These are phyloP conservation scores for Drosophila hamatofila DNA, from an alignment of 2,888 invertebrate genomes.

Conservation along the genomic window DNA sequence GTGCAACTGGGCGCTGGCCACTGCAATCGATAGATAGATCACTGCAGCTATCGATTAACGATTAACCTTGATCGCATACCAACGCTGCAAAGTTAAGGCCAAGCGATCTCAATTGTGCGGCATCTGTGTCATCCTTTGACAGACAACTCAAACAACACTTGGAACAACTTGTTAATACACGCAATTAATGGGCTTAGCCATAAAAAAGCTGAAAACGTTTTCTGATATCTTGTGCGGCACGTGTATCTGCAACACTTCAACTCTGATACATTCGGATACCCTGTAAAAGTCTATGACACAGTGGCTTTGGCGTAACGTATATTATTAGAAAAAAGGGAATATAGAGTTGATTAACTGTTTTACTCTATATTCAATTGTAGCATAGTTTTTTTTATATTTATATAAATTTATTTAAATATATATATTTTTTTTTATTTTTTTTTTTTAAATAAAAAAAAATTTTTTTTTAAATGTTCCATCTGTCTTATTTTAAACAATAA, in stretches of 20 bases:
- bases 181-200: slow-evolving; percentile 51
- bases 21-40: slow-evolving; percentile 42
- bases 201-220: slow-evolving; percentile 15
- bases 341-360: too few species aligned
- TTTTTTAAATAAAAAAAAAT: too few species aligned
- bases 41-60: slow-evolving; percentile 34
- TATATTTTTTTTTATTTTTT: too few species aligned
- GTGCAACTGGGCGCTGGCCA: slow-evolving; percentile 33
- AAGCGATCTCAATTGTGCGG: slow-evolving; percentile 15
- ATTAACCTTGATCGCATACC: slow-evolving; percentile 26
- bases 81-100: slow-evolving; percentile 17
- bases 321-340: too few species aligned
- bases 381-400: too few species aligned
- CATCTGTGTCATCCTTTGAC: slow-evolving; percentile 34
- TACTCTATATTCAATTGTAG: too few species aligned
- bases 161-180: slow-evolving; percentile 33
- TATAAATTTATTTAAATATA: too few species aligned
- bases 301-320: too few species aligned
- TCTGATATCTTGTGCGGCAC: slow-evolving; percentile 41
- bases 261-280: slow-evolving; percentile 38
- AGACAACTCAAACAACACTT: slow-evolving; percentile 9
- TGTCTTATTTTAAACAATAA: too few species aligned
- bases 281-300: slow-evolving; percentile 15
- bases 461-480: too few species aligned
- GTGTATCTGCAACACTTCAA: slow-evolving; percentile 54